Base-by-base conservation (phyloP, 2,888 invertebrate species). In the Galeruca laticollis region DNA sequence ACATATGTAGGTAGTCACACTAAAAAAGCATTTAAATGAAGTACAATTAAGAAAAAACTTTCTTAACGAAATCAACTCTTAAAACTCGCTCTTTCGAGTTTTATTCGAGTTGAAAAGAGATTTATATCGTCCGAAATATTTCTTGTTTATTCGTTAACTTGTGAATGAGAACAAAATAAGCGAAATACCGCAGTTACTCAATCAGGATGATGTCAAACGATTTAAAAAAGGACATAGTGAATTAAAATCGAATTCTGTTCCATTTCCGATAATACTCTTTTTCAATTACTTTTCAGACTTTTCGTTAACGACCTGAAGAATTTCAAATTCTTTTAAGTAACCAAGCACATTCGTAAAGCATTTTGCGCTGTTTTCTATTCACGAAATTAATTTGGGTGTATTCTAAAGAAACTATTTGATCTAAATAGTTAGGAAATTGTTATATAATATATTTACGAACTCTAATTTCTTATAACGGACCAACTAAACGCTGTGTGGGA, bases 201-300 rank as follows among this genome's bases (percentile, higher is more conserved):
- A 18, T 59, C 40, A 37, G 11, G 20, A n/a, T 59, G 40, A 59
- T 43, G 26, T 15, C 43, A 43, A 60, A 43, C 47, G 26, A 26
- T 60, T 62, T 37, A 10, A 52, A 62, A 54, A 62, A 33, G 49
- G 51, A 61, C 62, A 62, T 52, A 62, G 62, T 54, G 40, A 62
- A 62, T 62, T 62, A 52, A 62, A 62, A 52, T 62, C 40, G 21
- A 40, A 40, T 40, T 40, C 21, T 54, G 35, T 26, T 35, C 37
- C 13, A 40, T 20, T 31, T 15, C 49, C 61, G 35, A 5, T n/a
- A 37, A 59, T 37, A 59, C 20, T 51, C 49, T 60, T 26, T 21
- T 60, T 13, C 40, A 60, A 43, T 47, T 43, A 60, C n/a, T 60
- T 60, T 60, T 60, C 9, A 21, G 18, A 59, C 37, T 59, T 59